Conservation (phyloP, 2,888 invertebrate genomes). For the Cheiracanthium punctorium region DNA sequence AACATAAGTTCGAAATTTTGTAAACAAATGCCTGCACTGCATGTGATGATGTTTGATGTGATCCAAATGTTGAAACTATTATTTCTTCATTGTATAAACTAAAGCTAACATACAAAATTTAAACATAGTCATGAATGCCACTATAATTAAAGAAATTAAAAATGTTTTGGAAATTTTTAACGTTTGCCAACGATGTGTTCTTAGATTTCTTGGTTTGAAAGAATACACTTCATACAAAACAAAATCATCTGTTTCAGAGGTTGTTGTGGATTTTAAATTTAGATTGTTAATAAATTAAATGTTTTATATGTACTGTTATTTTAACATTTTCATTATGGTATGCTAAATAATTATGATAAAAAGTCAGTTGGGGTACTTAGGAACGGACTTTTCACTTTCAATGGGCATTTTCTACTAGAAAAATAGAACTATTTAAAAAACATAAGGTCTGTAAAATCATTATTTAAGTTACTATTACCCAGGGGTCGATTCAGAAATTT, state of each 20-base stretch:
- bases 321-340: not conserved
- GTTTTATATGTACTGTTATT: not conserved
- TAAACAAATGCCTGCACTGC: not conserved
- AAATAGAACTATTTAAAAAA: too few species aligned
- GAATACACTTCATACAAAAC: slow-evolving; percentile 34
- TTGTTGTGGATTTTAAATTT: not conserved
- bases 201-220: slow-evolving; percentile 42
- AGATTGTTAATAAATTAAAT: not conserved
- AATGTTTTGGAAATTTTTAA: slow-evolving; percentile 16
- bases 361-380: too few species aligned
- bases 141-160: slow-evolving; percentile 13
- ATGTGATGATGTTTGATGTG: too few species aligned
- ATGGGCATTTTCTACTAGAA: too few species aligned
- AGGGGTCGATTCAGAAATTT: too few species aligned
- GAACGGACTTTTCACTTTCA: too few species aligned
- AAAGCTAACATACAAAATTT: not conserved
- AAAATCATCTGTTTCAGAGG: slow-evolving; percentile 24
- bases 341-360: not conserved
- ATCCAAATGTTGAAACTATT: not conserved
- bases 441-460: too few species aligned
- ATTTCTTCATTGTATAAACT: not conserved
- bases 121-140: not conserved
- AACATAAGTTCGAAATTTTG: not conserved
- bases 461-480: too few species aligned
- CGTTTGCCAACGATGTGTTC: slow-evolving; percentile 44